Evolutionary conservation across 2,797 vertebrate genomes (phyloP).

Genomic region (Okamejei kenojei): DNA sequence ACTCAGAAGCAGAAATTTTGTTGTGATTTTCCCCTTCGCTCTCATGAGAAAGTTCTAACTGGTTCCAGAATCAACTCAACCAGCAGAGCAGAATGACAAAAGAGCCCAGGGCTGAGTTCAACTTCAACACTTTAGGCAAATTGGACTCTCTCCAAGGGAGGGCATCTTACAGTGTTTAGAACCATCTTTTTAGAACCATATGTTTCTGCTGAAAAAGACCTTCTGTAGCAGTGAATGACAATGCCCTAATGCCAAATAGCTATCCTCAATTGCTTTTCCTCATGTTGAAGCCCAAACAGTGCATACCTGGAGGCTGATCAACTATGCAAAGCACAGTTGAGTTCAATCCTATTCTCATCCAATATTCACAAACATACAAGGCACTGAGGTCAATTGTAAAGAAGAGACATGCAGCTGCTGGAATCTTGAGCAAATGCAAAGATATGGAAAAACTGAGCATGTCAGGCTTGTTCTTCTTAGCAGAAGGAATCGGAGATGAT

Average conservation of each 20-base stretch:
- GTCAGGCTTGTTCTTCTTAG: too few relatives aligned
- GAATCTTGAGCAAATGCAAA: too few relatives aligned
- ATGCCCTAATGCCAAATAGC: not conserved
- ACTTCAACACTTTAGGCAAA: not conserved
- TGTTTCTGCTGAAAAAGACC: not conserved
- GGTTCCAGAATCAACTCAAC: not conserved
- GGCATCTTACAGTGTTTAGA: not conserved
- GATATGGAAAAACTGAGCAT: too few relatives aligned
- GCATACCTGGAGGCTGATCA: not conserved
- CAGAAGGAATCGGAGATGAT: too few relatives aligned
- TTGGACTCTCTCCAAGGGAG: not conserved
- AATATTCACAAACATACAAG: not conserved
- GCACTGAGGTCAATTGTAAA: too few relatives aligned
- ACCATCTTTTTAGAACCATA: not conserved
- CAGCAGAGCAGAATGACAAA: conserved; percentile 5
- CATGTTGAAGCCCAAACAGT: not conserved
- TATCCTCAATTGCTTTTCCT: not conserved
- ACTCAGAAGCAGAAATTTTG: not conserved
- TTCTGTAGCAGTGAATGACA: not conserved
- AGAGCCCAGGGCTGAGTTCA: not conserved
- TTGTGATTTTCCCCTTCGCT: not conserved
- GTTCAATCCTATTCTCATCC: not conserved
- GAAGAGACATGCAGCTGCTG: too few relatives aligned
- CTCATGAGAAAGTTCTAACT: not conserved
- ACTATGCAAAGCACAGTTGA: too few relatives aligned